Conservation (phyloP, 2,113 vertebrate species). For the human region DNA sequence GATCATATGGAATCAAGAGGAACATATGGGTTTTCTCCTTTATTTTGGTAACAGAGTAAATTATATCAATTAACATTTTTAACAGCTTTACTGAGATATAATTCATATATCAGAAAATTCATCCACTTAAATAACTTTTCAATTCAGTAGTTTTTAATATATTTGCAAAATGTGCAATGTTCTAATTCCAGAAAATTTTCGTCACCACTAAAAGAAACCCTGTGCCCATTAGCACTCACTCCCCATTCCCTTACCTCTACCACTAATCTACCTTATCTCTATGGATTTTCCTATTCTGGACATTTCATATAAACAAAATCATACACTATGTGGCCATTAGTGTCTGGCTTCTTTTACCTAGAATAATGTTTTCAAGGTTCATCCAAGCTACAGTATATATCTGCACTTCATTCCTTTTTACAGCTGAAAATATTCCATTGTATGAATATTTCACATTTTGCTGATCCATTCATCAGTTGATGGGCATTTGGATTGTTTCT, state of each 20-base stretch:
- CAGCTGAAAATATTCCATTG: not conserved
- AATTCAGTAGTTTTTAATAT: not conserved
- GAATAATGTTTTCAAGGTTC: not conserved
- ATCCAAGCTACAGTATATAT: not conserved
- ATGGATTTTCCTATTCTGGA: not conserved
- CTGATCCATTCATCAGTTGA: not conserved
- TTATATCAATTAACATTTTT: conserved; percentile 6
- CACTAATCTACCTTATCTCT: not conserved
- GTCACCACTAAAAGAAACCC: not conserved
- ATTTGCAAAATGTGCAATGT: not conserved
- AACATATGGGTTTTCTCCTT: not conserved
- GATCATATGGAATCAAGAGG: not conserved
- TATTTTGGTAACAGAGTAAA: conserved; percentile 1
- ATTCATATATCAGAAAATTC: not conserved
- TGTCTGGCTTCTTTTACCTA: not conserved
- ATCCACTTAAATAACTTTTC: not conserved
- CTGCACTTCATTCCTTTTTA: not conserved
- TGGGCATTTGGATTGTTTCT: not conserved
- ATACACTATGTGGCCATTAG: not conserved
- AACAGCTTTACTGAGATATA: not conserved
- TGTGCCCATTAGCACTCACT: not conserved
- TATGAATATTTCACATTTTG: not conserved
- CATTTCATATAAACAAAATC: not conserved
- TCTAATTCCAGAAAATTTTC: conserved; percentile 26
- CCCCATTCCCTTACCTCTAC: not conserved